Percentiles rank a stretch among this genome's conserved stretches.
Evolutionary conservation across 2,113 vertebrate genomes (phyloP).

Genomic region (Datnioides undecimradiatus): DNA sequence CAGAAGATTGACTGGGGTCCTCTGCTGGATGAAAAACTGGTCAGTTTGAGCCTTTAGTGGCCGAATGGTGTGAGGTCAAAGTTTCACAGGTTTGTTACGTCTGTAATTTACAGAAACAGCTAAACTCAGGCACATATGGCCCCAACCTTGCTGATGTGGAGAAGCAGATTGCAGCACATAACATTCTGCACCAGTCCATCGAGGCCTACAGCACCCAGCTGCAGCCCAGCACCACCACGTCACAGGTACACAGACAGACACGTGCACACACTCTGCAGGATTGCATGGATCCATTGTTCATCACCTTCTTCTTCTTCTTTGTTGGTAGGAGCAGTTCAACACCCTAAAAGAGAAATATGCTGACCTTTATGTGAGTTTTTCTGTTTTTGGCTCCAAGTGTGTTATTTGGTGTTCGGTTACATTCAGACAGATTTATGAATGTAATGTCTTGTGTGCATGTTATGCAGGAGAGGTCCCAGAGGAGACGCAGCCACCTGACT

Average conservation of each 20-base stretch:
- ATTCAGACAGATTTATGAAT: background rate
- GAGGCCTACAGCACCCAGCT: constrained; percentile 90
- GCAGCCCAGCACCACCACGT: constrained; percentile 64
- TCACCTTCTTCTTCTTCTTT: background rate
- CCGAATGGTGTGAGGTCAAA: background rate
- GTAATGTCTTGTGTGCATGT: background rate
- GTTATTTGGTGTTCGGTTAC: too few relatives aligned
- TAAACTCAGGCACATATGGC: constrained; percentile 82
- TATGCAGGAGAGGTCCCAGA: constrained; percentile 87
- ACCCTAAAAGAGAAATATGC: constrained; percentile 86
- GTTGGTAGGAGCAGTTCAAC: constrained; percentile 78
- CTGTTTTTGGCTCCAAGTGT: background rate
- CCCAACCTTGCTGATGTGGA: constrained; percentile 89
- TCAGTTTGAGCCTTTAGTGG: constrained; percentile 59
- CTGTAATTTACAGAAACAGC: constrained; percentile 84
- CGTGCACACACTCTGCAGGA: background rate
- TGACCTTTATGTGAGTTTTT: constrained; percentile 87
- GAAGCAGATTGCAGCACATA: constrained; percentile 93
- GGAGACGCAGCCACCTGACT: constrained; percentile 85
- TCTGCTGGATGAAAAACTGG: constrained; percentile 91
- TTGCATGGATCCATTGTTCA: background rate
- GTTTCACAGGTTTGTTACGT: constrained; percentile 33
- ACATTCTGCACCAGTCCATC: constrained; percentile 93
- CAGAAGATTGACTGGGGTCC: constrained; percentile 88
- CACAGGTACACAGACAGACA: constrained; percentile 55